Evolutionary conservation across 2,797 vertebrate genomes (phyloP).

Genomic region (Enteromius treurensis): DNA sequence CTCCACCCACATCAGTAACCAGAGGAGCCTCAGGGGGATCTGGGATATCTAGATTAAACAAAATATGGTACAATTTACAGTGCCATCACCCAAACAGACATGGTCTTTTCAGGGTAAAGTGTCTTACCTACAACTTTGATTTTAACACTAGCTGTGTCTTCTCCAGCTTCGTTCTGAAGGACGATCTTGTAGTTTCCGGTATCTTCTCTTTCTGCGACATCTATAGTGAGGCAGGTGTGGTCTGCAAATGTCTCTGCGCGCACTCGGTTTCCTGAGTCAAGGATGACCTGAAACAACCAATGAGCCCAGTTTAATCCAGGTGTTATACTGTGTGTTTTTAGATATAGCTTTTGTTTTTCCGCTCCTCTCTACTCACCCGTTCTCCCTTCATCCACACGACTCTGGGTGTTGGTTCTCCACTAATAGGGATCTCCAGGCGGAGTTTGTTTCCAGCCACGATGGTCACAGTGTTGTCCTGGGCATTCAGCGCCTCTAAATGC

Average conservation of each 20-base stretch:
- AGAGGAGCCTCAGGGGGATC: conserved; percentile 90
- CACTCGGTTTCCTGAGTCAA: conserved; percentile 87
- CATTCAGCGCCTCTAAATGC: conserved; percentile 89
- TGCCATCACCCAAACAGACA: not conserved
- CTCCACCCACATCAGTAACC: conserved; percentile 90
- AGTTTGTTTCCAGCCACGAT: conserved; percentile 95
- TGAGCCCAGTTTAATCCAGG: not conserved
- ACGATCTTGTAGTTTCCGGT: conserved; percentile 90
- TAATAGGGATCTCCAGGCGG: conserved; percentile 92
- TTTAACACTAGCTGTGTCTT: conserved; percentile 88
- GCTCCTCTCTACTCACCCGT: conserved; percentile 80
- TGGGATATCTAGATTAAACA: conserved; percentile 85
- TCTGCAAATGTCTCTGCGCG: conserved; percentile 88
- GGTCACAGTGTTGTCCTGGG: conserved; percentile 88
- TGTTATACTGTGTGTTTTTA: not conserved
- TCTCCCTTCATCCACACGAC: conserved; percentile 95
- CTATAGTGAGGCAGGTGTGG: conserved; percentile 93
- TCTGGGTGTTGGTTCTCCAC: conserved; percentile 91
- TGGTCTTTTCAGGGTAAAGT: not conserved
- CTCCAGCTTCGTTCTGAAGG: conserved; percentile 96
- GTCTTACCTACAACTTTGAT: conserved; percentile 96
- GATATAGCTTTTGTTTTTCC: not conserved
- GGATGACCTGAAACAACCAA: conserved; percentile 80
- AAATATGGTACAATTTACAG: not conserved
- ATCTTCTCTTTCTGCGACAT: conserved; percentile 91